phyloP scores from a whole-genome alignment of 2,888 invertebrate genomes.

The Rhopalosiphum nymphaeae region DNA sequence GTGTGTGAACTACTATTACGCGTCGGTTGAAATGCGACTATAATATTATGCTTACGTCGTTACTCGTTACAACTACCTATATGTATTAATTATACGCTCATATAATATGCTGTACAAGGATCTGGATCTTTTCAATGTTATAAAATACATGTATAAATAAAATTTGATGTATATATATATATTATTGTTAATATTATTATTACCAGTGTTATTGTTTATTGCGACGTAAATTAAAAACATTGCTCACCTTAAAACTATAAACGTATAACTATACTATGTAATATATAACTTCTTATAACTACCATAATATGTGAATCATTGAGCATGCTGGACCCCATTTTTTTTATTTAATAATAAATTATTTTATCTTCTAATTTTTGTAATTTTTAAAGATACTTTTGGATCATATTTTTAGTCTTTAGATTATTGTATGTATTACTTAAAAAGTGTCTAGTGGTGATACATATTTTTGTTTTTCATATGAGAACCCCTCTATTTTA shows the following conservation, averaged over 20 bases:
- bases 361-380: background rate
- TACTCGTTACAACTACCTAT: background rate
- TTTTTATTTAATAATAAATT: background rate
- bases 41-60: background rate
- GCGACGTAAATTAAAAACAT: background rate
- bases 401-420: background rate
- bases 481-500: background rate
- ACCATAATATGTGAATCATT: background rate
- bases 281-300: background rate
- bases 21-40: constrained; percentile 10
- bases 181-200: background rate
- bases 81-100: background rate
- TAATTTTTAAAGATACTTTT: background rate
- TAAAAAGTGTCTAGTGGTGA: background rate
- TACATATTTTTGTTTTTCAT: background rate
- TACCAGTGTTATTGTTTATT: background rate
- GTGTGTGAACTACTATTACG: background rate
- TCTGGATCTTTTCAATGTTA: background rate
- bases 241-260: background rate
- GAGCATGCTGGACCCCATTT: background rate
- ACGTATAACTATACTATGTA: background rate
- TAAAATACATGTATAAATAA: background rate
- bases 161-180: background rate
- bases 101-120: background rate
- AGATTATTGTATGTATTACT: background rate